phyloP scores from a whole-genome alignment of 2,113 vertebrate species.

The Enhydra lutris region DNA sequence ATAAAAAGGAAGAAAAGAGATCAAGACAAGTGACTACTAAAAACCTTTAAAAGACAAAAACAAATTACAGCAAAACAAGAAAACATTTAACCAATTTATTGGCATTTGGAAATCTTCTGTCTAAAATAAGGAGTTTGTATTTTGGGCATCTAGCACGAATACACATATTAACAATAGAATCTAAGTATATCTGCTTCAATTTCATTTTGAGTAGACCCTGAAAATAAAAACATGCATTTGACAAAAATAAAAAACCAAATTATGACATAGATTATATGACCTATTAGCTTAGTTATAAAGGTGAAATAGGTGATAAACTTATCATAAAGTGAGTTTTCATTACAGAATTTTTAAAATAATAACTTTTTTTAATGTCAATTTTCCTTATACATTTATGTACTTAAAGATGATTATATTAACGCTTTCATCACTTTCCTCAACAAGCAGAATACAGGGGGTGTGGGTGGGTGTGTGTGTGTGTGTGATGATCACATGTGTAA shows the following conservation, averaged over 20 bases:
- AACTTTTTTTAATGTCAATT: not conserved
- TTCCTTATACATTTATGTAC: not conserved
- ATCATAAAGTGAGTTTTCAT: not conserved
- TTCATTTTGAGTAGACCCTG: not conserved
- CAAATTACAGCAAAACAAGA: slow-evolving; percentile 26
- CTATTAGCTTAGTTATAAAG: not conserved
- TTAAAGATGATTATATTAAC: not conserved
- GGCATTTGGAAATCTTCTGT: slow-evolving; percentile 38
- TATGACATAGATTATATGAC: not conserved
- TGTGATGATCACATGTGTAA: not conserved
- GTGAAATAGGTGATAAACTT: not conserved
- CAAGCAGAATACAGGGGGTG: not conserved
- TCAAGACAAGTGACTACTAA: not conserved
- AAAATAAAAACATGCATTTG: not conserved
- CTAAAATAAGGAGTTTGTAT: not conserved
- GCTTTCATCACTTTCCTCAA: not conserved
- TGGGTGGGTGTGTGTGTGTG: not conserved
- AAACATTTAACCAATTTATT: slow-evolving; percentile 34
- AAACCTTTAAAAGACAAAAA: slow-evolving; percentile 46
- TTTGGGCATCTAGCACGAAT: not conserved
- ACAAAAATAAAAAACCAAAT: not conserved
- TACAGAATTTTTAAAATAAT: slow-evolving; percentile 10
- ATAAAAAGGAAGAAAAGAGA: slow-evolving; percentile 62
- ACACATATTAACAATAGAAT: not conserved
- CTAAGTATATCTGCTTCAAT: not conserved